A percentile compares a stretch with the other conserved stretches of the same genome.
Evolutionary conservation across 2,113 vertebrate species (phyloP).

Genomic region (Elephantulus edwardii): DNA sequence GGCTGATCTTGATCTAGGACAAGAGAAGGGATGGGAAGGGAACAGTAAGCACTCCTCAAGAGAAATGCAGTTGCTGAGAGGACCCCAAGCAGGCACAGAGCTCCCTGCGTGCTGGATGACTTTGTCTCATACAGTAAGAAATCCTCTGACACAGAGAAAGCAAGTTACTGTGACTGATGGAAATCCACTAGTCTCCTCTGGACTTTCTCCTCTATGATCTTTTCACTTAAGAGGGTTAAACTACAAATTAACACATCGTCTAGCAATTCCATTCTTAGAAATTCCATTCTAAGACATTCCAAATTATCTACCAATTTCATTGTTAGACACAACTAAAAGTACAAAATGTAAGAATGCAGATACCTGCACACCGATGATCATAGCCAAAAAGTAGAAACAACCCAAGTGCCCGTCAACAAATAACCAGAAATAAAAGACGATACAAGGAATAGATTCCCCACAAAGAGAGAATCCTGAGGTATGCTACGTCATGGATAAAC

Average conservation of each 20-base stretch:
- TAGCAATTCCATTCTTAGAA: too few species aligned
- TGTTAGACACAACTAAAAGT: too few species aligned
- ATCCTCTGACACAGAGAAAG: not conserved
- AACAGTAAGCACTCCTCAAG: not conserved
- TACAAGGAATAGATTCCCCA: not conserved
- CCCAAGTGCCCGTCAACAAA: too few species aligned
- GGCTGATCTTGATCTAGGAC: not conserved
- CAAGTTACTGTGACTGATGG: not conserved
- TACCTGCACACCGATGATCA: not conserved
- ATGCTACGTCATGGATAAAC: not conserved
- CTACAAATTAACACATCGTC: not conserved
- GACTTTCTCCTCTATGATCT: not conserved
- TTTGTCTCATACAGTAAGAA: fast-evolving
- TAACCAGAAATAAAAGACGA: not conserved
- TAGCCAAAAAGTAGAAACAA: not conserved
- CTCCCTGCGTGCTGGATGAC: not conserved
- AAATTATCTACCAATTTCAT: too few species aligned
- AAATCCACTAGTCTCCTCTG: not conserved
- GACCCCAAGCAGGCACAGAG: not conserved
- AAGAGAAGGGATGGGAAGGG: not conserved
- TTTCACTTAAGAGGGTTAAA: not conserved
- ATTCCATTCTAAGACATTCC: too few species aligned
- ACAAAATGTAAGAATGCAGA: not conserved
- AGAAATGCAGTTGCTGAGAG: not conserved
- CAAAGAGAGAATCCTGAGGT: not conserved